Evolutionary conservation across 1,140 invertebrate species (phyloP), one percentile per base, ranked within the genome.

Genomic region (Anastrepha ludens): DNA sequence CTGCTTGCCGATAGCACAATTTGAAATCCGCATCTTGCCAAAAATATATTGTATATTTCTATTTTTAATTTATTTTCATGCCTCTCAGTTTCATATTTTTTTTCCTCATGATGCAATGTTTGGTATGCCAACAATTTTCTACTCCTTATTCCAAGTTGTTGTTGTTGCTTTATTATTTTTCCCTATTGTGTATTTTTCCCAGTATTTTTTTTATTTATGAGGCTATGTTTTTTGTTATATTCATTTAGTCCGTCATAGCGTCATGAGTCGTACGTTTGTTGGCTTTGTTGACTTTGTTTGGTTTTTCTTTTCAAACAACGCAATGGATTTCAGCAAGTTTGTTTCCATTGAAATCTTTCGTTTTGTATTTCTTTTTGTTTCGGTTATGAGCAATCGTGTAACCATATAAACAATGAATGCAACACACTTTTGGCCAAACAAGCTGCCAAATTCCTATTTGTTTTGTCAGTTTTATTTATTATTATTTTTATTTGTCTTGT

Each of bases 271-370:
- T 11, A 8, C 50, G 11, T 55, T 55, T 55, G 50, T 11, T 6
- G 0, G 50, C 50, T 55, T 55, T 55, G 50, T 55, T 29, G 29
- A 29, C 50, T 55, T 55, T 55, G 50, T 55, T 55, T 55, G 6
- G 6, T 55, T 55, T 11, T 55, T 55, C 11, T 55, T 55, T 55
- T 55, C 4, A 5, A 62, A 62, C 13, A 62, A n/a, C 15, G 44
- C 41, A n/a, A 50, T 50, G 17, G n/a, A n/a, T 78, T 20, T 78
- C n/a, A 81, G 6, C 17, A 11, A 55, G 74, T 81, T 81, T 55
- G 74, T 55, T 55, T 13, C 44, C 55, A 55, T 81, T 55, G 74
- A 81, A 81, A 47, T 81, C 74, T 81, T 81, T 81, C 47, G 74
- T 81, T 81, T 81, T 55, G 7, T 47, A 55, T 55, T 2, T n/a